Conservation (phyloP, 2,888 invertebrate species). For the Coremacera marginata region DNA sequence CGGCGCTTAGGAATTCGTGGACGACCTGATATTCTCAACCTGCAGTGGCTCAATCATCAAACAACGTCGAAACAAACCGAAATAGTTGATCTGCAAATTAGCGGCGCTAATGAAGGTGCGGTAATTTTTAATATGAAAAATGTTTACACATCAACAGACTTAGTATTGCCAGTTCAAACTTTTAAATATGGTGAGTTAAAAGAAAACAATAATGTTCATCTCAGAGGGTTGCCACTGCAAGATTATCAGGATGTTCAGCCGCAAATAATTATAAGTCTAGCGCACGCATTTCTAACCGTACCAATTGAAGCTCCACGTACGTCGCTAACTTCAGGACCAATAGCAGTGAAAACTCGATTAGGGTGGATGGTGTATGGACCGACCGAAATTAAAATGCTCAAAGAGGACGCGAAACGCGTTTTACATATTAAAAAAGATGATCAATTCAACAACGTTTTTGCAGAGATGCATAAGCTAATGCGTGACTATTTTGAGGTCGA, state of each 20-base stretch:
- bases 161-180: constrained; percentile 6
- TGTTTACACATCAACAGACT: neutral
- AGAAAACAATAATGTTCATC: neutral
- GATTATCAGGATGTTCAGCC: too few species aligned
- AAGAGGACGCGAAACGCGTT: neutral
- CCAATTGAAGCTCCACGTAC: too few species aligned
- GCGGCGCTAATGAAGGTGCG: neutral
- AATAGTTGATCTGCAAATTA: neutral
- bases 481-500: too few species aligned
- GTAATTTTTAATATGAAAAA: neutral
- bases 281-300: too few species aligned
- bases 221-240: neutral
- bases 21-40: neutral
- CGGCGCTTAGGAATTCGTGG: neutral
- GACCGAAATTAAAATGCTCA: neutral
- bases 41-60: neutral
- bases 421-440: neutral
- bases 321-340: too few species aligned
- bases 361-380: neutral
- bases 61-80: neutral
- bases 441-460: neutral
- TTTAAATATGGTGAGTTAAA: neutral
- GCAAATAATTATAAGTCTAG: too few species aligned
- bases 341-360: too few species aligned
- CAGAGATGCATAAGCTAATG: neutral